Conservation (phyloP, 2,113 vertebrate species). For the Rhagologus leucostigma region DNA sequence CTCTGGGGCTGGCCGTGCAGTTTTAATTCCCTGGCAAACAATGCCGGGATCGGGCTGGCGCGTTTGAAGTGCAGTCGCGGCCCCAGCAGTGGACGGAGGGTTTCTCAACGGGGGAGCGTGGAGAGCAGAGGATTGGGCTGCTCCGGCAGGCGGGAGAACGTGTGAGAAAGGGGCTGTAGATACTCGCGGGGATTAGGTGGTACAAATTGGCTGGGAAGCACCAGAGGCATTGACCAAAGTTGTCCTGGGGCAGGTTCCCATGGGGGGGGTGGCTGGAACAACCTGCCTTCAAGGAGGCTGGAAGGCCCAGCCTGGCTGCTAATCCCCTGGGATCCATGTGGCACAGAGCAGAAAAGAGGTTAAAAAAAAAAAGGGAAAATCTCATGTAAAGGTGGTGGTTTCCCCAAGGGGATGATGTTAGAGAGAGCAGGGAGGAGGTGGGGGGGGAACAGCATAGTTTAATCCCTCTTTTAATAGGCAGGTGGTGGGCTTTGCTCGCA, state of each 20-base stretch:
- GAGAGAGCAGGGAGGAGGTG: not conserved
- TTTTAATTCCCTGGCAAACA: conserved; percentile 55
- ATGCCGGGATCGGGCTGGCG: not conserved
- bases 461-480: conserved; percentile 62
- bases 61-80: conserved; percentile 35
- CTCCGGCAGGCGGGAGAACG: conserved; percentile 1
- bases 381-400: conserved; percentile 55
- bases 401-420: conserved; percentile 46
- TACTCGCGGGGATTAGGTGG: conserved; percentile 66
- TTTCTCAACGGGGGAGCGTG: not conserved
- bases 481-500: conserved; percentile 55
- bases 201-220: conserved; percentile 71
- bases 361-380: conserved; percentile 32
- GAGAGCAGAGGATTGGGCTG: conserved; percentile 43
- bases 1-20: conserved; percentile 20
- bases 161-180: conserved; percentile 56
- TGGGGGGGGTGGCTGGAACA: conserved; percentile 31
- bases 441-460: not conserved
- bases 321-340: conserved; percentile 66
- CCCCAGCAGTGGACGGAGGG: conserved; percentile 1
- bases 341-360: conserved; percentile 55
- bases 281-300: conserved; percentile 40
- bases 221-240: conserved; percentile 60
- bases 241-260: conserved; percentile 67
- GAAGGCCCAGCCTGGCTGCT: conserved; percentile 52